A percentile compares a stretch with the other conserved stretches of the same genome.
These are phyloP conservation scores for Grammomys dolichurus DNA, from an alignment of 2,113 vertebrate genomes.

Conservation along the genomic window DNA sequence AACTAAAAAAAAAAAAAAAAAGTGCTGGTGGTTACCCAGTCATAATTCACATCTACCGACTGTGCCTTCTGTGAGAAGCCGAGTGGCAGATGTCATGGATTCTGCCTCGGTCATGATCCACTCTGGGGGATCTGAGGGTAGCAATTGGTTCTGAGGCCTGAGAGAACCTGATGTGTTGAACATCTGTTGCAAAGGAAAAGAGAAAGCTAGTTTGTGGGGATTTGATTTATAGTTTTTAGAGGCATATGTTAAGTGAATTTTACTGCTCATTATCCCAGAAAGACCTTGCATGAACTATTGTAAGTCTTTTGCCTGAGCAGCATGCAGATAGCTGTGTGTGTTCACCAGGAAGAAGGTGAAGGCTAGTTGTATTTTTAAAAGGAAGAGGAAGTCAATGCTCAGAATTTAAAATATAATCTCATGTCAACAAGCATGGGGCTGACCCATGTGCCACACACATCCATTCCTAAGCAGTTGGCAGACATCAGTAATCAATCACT, in stretches of 20 bases:
- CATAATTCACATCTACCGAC: neutral
- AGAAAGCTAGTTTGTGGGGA: constrained; percentile 20
- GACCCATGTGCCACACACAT: neutral
- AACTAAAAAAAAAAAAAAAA: too few relatives aligned
- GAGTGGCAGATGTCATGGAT: constrained; percentile 52
- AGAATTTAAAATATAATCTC: neutral
- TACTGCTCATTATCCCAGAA: constrained; percentile 53
- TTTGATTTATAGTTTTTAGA: constrained; percentile 36
- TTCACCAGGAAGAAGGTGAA: constrained; percentile 39
- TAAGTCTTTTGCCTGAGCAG: constrained; percentile 36
- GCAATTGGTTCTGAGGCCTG: neutral
- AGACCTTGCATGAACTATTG: constrained; percentile 33
- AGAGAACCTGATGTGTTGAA: neutral
- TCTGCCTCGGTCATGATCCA: neutral
- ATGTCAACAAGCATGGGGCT: neutral
- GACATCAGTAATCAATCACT: neutral
- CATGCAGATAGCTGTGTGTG: neutral
- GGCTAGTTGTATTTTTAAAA: constrained; percentile 45
- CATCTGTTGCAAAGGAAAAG: constrained; percentile 55
- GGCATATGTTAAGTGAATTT: constrained; percentile 54
- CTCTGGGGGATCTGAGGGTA: constrained; percentile 13
- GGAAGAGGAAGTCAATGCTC: constrained; percentile 5
- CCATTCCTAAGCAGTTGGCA: neutral
- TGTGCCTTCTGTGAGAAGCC: constrained; percentile 2
- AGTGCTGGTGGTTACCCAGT: neutral